These are phyloP conservation scores for Momotus momota DNA, from an alignment of 2,797 vertebrate genomes.

Conservation along the genomic window DNA sequence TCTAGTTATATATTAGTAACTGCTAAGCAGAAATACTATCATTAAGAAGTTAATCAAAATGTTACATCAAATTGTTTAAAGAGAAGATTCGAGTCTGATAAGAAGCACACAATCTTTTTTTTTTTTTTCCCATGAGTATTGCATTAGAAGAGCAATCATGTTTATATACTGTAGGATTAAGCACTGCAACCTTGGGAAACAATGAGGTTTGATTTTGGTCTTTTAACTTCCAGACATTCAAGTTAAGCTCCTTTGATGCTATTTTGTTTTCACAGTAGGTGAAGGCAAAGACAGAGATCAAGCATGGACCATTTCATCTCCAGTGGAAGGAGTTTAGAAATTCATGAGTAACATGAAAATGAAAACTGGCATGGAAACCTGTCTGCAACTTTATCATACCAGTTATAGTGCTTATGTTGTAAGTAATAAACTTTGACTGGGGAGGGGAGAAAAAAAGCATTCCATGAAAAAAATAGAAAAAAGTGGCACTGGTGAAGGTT, in stretches of 20 bases:
- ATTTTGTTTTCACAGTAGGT: not conserved
- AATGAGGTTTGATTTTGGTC: not conserved
- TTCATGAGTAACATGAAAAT: not conserved
- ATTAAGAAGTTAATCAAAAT: not conserved
- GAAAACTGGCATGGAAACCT: not conserved
- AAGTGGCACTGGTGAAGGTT: not conserved
- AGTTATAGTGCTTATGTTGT: not conserved
- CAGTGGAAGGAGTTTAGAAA: not conserved
- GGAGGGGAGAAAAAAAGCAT: not conserved
- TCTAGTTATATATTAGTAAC: not conserved
- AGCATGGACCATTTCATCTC: not conserved
- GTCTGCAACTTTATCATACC: not conserved
- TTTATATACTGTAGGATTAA: not conserved
- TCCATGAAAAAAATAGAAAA: not conserved
- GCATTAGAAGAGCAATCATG: not conserved
- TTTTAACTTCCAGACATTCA: conserved; percentile 18
- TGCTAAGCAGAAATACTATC: not conserved
- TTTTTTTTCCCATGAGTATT: not conserved
- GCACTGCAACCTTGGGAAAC: not conserved
- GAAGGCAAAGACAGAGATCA: conserved; percentile 15
- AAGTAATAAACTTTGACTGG: not conserved
- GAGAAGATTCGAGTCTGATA: not conserved
- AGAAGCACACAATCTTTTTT: not conserved
- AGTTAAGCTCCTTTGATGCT: not conserved
- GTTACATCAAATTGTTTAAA: not conserved